phyloP scores from a whole-genome alignment of 2,888 invertebrate genomes.

The Troides oblongomaculatus region DNA sequence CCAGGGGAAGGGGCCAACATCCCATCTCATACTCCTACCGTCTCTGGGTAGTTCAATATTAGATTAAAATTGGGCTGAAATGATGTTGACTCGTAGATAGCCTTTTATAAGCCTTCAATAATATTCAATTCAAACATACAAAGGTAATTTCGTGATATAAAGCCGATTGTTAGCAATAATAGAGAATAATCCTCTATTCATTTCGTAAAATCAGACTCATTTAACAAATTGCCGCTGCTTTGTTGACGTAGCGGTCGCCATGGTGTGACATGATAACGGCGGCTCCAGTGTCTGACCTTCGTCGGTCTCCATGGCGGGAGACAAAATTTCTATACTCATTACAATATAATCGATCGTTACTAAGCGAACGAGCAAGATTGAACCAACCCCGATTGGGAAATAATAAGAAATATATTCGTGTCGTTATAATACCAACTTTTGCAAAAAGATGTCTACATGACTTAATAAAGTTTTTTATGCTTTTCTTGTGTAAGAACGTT shows the following conservation, averaged over 20 bases:
- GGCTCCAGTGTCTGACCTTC: slow-evolving; percentile 1
- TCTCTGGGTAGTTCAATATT: too few relatives aligned
- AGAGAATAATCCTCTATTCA: background rate
- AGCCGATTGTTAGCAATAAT: too few relatives aligned
- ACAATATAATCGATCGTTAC: background rate
- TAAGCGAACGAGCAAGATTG: background rate
- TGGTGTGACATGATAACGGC: slow-evolving; percentile 1
- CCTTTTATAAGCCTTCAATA: background rate
- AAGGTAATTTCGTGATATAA: background rate
- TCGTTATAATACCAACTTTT: background rate
- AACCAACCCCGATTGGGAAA: background rate
- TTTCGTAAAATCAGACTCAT: background rate
- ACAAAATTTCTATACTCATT: background rate
- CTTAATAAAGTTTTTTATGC: too few relatives aligned
- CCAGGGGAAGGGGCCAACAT: too few relatives aligned
- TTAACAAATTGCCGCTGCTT: background rate
- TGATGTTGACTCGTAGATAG: too few relatives aligned
- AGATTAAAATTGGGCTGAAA: too few relatives aligned
- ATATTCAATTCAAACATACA: background rate
- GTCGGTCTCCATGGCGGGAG: slow-evolving; percentile 4
- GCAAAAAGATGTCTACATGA: too few relatives aligned
- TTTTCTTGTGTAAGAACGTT: too few relatives aligned
- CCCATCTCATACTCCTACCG: too few relatives aligned
- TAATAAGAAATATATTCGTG: background rate
- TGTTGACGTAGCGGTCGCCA: background rate